Base-by-base conservation (phyloP, 1,140 invertebrate species). In the Ceratoteleas bidentatus region DNA sequence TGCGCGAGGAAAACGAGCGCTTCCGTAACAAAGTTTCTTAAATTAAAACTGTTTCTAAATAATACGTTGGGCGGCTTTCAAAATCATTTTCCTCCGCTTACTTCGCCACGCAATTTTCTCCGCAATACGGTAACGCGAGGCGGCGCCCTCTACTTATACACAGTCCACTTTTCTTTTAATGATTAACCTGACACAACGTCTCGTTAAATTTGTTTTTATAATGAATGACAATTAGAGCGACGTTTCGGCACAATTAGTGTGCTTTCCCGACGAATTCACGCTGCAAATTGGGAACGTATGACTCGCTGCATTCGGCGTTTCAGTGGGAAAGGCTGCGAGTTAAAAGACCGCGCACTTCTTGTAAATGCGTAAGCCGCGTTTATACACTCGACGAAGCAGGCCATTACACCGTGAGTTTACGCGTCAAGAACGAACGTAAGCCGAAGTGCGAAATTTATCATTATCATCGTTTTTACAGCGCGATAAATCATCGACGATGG, bases 261-360 rank as follows among this genome's bases (percentile, higher is more conserved):
- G 50, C 50, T 56, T 72, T 56, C 6, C 7, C 50, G 45, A 33
- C 36, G 43, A 58, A 50, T 43, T 61, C 50, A 52, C 38, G 60
- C 24, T 7, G 15, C 32, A 69, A 74, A 70, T 70, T 75, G 47
- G 69, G 36, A 66, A 79, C 72, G 64, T 76, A 61, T 66, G 68
- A 57, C 60, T 68, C 45, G 16, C 8, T 64, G 58, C 58, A 72
- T 62, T 74, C 72, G 54, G 43, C 70, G 53, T 75, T 79, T 78
- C 47, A 66, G 45, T 32, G 34, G 58, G 53, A 81, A 70, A 75
- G 52, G 81, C 85, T 87, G 86, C 73, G 81, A 85, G 81, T 75
- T 85, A 86, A 87, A 88, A 88, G 85, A 88, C 81, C 78, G 82
- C 74, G 61, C 84, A 85, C 78, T 83, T 86, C 78, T 80, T 82